Evolutionary conservation across 2,113 vertebrate genomes (phyloP).

Genomic region (Mormoops blainvillei): DNA sequence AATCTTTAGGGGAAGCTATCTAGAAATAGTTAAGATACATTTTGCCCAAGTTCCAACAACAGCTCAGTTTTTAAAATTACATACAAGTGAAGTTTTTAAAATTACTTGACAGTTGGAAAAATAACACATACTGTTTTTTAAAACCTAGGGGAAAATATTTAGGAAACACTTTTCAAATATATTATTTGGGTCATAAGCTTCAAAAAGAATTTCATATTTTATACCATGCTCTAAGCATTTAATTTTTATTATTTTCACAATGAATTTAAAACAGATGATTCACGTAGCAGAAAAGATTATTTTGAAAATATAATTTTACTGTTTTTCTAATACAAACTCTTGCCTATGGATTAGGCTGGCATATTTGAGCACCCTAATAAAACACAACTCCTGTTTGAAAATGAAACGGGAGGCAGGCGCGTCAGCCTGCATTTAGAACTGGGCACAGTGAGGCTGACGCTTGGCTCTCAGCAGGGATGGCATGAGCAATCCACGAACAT

Average conservation of each 20-base stretch:
- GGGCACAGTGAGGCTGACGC: neutral
- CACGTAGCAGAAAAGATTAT: neutral
- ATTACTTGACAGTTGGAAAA: neutral
- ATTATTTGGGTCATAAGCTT: neutral
- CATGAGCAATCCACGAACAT: neutral
- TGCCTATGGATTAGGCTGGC: neutral
- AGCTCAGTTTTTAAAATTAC: neutral
- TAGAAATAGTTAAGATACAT: neutral
- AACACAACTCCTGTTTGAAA: constrained; percentile 33
- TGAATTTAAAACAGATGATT: constrained; percentile 48
- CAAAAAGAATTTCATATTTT: constrained; percentile 26
- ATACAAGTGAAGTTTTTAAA: neutral
- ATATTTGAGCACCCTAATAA: neutral
- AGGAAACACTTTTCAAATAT: neutral
- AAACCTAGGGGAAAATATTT: neutral
- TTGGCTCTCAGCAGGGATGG: neutral
- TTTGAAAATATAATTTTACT: neutral
- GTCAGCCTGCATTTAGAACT: neutral
- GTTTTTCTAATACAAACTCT: neutral
- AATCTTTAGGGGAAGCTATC: neutral
- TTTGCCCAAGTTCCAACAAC: constrained; percentile 22
- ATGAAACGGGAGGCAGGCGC: neutral
- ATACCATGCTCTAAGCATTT: neutral
- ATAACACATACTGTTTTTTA: neutral
- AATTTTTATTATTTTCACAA: constrained; percentile 48